Conservation (phyloP, 2,113 vertebrate genomes). For the human (Homo sapiens) region DNA sequence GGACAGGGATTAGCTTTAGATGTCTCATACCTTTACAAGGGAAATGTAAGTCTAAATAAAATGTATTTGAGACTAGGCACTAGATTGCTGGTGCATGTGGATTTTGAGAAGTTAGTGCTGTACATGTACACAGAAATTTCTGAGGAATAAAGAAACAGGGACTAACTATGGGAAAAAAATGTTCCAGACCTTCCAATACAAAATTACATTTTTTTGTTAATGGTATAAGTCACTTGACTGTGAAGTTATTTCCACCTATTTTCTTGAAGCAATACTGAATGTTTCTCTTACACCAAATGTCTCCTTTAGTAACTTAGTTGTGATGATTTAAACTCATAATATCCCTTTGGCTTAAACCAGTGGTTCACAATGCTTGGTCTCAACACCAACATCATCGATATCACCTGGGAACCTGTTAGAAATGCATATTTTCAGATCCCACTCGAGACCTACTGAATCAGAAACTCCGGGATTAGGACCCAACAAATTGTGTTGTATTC, state of each 20-base stretch:
- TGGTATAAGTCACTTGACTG: background rate
- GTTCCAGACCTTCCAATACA: background rate
- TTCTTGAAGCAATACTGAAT: background rate
- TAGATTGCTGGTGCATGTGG: background rate
- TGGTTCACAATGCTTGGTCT: background rate
- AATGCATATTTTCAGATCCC: background rate
- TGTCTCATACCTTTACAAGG: background rate
- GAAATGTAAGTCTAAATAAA: conserved; percentile 25
- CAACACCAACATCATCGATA: background rate
- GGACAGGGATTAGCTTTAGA: background rate
- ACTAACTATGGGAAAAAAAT: background rate
- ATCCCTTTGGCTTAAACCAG: background rate
- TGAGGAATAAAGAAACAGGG: background rate
- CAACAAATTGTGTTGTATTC: background rate
- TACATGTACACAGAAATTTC: background rate
- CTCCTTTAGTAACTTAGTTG: background rate
- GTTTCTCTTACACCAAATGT: background rate
- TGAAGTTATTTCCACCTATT: background rate
- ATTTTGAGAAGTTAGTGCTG: background rate
- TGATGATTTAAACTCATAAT: background rate
- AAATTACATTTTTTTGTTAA: background rate
- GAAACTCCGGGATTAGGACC: background rate
- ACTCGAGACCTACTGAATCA: background rate
- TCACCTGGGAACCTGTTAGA: background rate
- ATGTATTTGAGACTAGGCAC: background rate